Base-by-base conservation (phyloP, 2,888 invertebrate species). In the Cylloceria caligata region DNA sequence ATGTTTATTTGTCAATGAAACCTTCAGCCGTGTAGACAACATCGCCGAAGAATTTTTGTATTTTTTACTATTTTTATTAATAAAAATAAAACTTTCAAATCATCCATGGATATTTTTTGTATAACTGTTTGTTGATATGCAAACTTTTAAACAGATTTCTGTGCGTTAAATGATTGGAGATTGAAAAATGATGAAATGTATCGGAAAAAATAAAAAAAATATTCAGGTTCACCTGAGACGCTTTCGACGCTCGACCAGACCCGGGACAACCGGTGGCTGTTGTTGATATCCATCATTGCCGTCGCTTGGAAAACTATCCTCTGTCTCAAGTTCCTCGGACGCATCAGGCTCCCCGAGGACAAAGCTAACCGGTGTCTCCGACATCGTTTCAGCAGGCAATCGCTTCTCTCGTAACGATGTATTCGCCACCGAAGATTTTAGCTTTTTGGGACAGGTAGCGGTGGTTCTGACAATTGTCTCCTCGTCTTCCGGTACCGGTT, bases 191-290 rank as follows among this genome's bases (percentile, higher is more conserved):
- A 67, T 6, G 39, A 39, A 24, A 34, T 34, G 52, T 60, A 19
- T 16, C 7, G 24, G 42, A 77, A 57, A 64, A 47, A 13, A 16
- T 75, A 72, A 69, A 80, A 74, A 80, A 60, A 36, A 74, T 74
- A 60, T 85, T n/a, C 64, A 45, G 67, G 80, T 89, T 90, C 91
- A 93, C 94, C 93, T 93, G 88, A 94, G 93, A 73, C 93, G 91
- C 87, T 91, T 93, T 42, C 93, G 92, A 55, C 93, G 93, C 85
- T 94, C 94, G 71, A 92, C 90, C 80, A 93, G 88, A 80, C 93
- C 93, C 21, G 90, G 89, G 72, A 88, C 67, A 60, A 84, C 62
- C 74, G 85, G 86, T 65, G 88, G 88, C 77, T 87, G 90, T 74
- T 81, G 83, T 64, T 89, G 89, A 57, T 78, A 72, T 27, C 65